These are phyloP conservation scores for Rosalia funebris DNA, from an alignment of 2,888 invertebrate species.

Conservation along the genomic window DNA sequence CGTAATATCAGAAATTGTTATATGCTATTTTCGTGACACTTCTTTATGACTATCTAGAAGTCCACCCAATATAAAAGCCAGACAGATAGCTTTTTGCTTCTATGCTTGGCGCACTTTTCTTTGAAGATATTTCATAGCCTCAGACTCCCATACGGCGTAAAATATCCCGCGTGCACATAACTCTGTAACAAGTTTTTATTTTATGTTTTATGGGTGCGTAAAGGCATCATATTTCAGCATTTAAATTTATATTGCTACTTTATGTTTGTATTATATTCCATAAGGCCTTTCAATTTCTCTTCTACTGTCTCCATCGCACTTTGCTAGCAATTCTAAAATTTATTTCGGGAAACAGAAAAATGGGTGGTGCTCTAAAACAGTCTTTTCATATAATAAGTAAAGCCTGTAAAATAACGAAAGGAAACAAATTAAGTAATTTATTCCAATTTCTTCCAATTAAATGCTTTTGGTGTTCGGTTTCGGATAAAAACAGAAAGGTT, in stretches of 20 bases:
- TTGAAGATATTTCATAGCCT: background rate
- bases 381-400: no score
- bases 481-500: no score
- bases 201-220: conserved; percentile 4
- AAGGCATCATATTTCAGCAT: conserved; percentile 15
- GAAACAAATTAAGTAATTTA: no score
- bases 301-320: background rate
- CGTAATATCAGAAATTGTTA: no score
- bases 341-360: background rate
- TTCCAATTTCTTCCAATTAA: no score
- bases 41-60: no score
- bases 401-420: no score
- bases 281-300: conserved; percentile 10
- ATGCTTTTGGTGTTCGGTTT: no score
- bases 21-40: no score
- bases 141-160: background rate
- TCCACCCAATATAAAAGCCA: no score
- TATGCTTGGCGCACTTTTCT: background rate
- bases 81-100: background rate
- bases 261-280: conserved; percentile 18
- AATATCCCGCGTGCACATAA: background rate
- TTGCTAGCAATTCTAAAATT: background rate
- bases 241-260: conserved; percentile 16
- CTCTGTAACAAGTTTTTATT: conserved; percentile 15
- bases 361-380: background rate